phyloP scores from a whole-genome alignment of 2,797 vertebrate genomes.

The Etheostoma perlongum region DNA sequence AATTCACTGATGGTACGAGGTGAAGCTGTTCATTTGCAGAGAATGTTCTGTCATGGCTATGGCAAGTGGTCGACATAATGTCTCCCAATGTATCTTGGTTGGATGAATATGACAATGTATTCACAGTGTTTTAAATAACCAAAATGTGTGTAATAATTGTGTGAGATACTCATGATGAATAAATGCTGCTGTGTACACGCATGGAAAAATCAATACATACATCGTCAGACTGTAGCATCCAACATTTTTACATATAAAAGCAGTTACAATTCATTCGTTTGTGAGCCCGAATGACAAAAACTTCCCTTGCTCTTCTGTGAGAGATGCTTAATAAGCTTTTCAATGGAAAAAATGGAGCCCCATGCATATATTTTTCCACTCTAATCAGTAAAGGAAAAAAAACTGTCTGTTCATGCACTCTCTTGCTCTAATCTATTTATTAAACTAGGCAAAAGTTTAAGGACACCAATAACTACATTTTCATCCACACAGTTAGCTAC shows the following conservation, averaged over 20 bases:
- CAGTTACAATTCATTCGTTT: slow-evolving; percentile 40
- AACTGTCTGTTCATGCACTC: slow-evolving; percentile 67
- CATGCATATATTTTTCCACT: slow-evolving; percentile 67
- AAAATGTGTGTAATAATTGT: slow-evolving; percentile 38
- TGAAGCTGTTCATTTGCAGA: slow-evolving; percentile 51
- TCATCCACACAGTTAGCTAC: slow-evolving; percentile 41
- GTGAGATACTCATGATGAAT: slow-evolving; percentile 33
- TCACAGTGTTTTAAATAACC: slow-evolving; percentile 47
- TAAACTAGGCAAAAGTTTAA: slow-evolving; percentile 78
- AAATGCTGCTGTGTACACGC: slow-evolving; percentile 27
- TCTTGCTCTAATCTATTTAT: slow-evolving; percentile 78
- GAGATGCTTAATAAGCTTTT: slow-evolving; percentile 72
- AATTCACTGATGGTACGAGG: slow-evolving; percentile 43
- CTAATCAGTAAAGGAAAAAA: slow-evolving; percentile 80
- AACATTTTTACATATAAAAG: slow-evolving; percentile 27
- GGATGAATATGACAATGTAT: slow-evolving; percentile 53
- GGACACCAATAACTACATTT: slow-evolving; percentile 69
- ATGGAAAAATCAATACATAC: slow-evolving; percentile 64
- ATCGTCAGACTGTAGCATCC: slow-evolving; percentile 27
- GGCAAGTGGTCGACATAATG: slow-evolving; percentile 34
- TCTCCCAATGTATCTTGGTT: slow-evolving; percentile 33
- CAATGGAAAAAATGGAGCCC: slow-evolving; percentile 54
- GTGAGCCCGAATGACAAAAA: slow-evolving; percentile 53
- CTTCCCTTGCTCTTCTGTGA: slow-evolving; percentile 50
- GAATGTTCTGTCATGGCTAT: slow-evolving; percentile 40